Percentiles rank a stretch among this genome's conserved stretches.
phyloP scores from a whole-genome alignment of 1,140 invertebrate genomes.

The Calephelis virginiensis region DNA sequence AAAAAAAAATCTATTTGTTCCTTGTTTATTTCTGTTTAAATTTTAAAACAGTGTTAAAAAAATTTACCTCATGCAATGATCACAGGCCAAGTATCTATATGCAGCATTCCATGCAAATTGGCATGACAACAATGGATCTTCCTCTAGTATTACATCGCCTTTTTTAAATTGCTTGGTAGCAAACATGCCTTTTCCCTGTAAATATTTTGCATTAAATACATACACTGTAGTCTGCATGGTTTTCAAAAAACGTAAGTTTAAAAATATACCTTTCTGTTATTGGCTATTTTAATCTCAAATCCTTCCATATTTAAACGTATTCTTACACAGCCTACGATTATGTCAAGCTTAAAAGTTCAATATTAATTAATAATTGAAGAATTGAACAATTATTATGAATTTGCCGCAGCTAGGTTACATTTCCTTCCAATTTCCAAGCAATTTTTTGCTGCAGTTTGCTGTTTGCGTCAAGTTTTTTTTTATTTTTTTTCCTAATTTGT shows the following conservation, averaged over 20 bases:
- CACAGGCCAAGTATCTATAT: slow-evolving; percentile 94
- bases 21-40: too few species aligned
- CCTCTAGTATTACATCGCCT: slow-evolving; percentile 91
- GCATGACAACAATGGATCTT: slow-evolving; percentile 91
- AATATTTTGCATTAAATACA: slow-evolving; percentile 27
- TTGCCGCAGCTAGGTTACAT: slow-evolving; percentile 5
- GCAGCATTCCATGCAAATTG: slow-evolving; percentile 96
- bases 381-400: neutral
- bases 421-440: slow-evolving; percentile 12
- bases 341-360: neutral
- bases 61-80: slow-evolving; percentile 89
- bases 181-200: slow-evolving; percentile 92
- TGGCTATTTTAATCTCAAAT: slow-evolving; percentile 47
- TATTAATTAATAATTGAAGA: neutral
- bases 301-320: slow-evolving; percentile 40
- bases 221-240: neutral
- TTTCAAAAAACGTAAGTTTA: neutral
- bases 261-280: slow-evolving; percentile 53
- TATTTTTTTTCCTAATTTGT: too few species aligned
- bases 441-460: neutral
- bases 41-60: neutral
- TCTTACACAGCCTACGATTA: neutral
- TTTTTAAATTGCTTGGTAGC: slow-evolving; percentile 84
- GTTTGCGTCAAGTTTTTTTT: neutral
- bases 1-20: too few species aligned